Evolutionary conservation across 2,113 vertebrate genomes (phyloP).

Genomic region (Takifugu flavidus): DNA sequence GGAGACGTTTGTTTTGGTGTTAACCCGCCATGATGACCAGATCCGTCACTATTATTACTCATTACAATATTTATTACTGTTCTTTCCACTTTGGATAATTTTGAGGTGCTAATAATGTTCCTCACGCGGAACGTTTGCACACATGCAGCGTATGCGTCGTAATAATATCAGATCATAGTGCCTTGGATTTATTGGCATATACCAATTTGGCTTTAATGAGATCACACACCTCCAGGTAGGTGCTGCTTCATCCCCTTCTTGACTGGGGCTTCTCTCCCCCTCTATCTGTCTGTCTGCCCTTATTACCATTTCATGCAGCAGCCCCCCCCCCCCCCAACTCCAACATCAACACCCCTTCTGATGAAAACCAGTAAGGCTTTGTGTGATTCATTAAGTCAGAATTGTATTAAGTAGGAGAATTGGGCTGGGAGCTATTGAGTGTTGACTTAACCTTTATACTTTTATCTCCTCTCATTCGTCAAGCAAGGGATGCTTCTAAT

Average conservation of each 20-base stretch:
- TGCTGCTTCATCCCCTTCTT: conserved; percentile 58
- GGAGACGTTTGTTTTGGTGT: conserved; percentile 70
- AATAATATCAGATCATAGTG: conserved; percentile 88
- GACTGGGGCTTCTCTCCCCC: conserved; percentile 47
- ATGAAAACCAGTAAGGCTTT: conserved; percentile 96
- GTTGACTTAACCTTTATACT: conserved; percentile 97
- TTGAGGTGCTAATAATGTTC: conserved; percentile 83
- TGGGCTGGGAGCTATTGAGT: conserved; percentile 88
- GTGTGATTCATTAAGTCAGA: conserved; percentile 99
- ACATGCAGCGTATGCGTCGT: conserved; percentile 29
- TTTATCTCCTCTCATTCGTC: conserved; percentile 28
- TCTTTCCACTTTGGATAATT: conserved; percentile 87
- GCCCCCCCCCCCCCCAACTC: conserved; percentile 54
- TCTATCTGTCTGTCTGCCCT: conserved; percentile 76
- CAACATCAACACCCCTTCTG: conserved; percentile 77
- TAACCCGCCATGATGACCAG: conserved; percentile 64
- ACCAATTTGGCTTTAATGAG: conserved; percentile 97
- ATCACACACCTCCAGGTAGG: conserved; percentile 93
- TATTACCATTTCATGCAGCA: conserved; percentile 94
- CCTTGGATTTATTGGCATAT: conserved; percentile 91
- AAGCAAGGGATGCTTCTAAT: conserved; percentile 51
- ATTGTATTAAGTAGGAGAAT: conserved; percentile 98
- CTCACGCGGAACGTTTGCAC: conserved; percentile 59
- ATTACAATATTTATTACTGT: conserved; percentile 84
- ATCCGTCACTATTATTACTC: conserved; percentile 59